phyloP scores from a whole-genome alignment of 92 coral and sea anemone genomes.

The Palythoa grandiflora region DNA sequence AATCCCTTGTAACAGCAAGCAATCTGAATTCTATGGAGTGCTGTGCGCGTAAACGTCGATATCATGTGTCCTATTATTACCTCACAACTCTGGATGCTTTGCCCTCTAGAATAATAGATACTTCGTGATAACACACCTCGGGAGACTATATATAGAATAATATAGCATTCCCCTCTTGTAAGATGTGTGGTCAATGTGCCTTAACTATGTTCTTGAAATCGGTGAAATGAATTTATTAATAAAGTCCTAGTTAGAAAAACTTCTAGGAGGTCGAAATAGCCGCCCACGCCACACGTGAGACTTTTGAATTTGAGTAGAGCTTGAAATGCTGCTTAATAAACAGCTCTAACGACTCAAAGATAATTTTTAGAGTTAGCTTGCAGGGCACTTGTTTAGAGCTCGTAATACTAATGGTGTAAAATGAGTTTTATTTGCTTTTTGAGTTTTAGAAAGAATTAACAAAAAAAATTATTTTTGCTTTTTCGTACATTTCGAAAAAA shows the following conservation, averaged over 20 bases:
- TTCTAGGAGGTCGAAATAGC: background rate
- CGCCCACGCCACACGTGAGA: conserved; percentile 38
- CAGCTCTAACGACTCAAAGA: background rate
- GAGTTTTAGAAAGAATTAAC: too few relatives aligned
- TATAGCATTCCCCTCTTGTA: conserved; percentile 16
- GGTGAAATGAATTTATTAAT: background rate
- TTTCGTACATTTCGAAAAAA: too few relatives aligned
- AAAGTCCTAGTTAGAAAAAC: background rate
- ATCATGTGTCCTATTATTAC: conserved; percentile 19
- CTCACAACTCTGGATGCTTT: background rate
- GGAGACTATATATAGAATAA: conserved; percentile 24
- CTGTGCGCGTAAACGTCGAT: background rate
- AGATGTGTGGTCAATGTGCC: conserved; percentile 13
- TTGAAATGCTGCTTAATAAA: background rate
- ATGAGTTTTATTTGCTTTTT: background rate
- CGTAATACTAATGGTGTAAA: background rate
- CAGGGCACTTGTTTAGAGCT: too few relatives aligned
- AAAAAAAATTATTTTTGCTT: too few relatives aligned
- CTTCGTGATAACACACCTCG: conserved; percentile 28
- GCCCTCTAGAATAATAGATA: conserved; percentile 18
- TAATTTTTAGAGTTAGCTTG: background rate
- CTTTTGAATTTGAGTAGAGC: background rate
- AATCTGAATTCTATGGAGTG: conserved; percentile 1
- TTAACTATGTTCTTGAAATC: conserved; percentile 5
- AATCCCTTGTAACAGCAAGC: conserved; percentile 31